phyloP scores from a whole-genome alignment of 2,113 vertebrate genomes.

The Ciconia boyciana region DNA sequence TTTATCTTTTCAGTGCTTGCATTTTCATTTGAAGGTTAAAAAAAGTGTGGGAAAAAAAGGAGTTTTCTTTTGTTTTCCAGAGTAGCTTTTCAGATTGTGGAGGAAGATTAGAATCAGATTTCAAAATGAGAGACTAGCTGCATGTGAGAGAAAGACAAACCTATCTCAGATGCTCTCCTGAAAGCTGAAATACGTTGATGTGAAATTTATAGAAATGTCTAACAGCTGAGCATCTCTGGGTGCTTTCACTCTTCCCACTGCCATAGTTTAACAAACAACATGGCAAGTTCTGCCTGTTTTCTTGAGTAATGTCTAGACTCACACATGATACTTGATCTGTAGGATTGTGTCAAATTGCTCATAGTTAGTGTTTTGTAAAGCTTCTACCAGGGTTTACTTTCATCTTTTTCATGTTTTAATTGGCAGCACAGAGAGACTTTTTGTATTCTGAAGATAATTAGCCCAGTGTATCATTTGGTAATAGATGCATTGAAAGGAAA shows the following conservation, averaged over 20 bases:
- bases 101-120: slow-evolving; percentile 15
- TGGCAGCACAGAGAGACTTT: background rate
- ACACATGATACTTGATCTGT: background rate
- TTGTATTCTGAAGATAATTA: background rate
- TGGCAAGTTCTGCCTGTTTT: background rate
- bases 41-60: background rate
- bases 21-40: slow-evolving; percentile 42
- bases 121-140: slow-evolving; percentile 36
- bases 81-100: slow-evolving; percentile 18
- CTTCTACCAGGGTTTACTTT: background rate
- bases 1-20: slow-evolving; percentile 23
- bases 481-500: background rate
- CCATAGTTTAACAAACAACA: background rate
- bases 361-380: background rate
- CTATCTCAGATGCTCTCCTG: background rate
- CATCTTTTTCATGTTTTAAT: background rate
- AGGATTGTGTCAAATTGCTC: background rate
- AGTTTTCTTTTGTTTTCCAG: background rate
- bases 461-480: background rate
- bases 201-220: background rate
- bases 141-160: slow-evolving; percentile 12
- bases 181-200: background rate
- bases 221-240: background rate
- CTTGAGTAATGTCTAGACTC: background rate
- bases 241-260: background rate